Evolutionary conservation across 2,888 invertebrate species (phyloP), one percentile per base, ranked within the genome.

Genomic region (Drosophila ezoana): DNA sequence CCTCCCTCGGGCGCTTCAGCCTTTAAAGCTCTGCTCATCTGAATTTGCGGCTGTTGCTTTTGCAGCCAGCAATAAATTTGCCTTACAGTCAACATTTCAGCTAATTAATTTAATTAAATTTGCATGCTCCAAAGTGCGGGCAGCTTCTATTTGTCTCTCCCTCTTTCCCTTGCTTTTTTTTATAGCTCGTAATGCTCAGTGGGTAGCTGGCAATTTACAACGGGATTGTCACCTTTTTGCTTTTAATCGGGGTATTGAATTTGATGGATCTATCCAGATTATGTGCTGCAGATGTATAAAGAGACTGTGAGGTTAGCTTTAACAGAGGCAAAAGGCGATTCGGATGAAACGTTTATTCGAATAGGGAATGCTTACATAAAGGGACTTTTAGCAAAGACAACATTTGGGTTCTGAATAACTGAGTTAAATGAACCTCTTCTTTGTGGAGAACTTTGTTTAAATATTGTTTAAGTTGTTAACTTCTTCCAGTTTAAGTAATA

Each of bases 61-160:
- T 61, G 66, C 56, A 51, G 62, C 32, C 58, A 54, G 78, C 76
- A 69, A 77, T 82, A 77, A 77, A 82, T 82, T 75, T 69, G 67
- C 54, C 72, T 67, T 53, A 62, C 69, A 59, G 71, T 37, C 62
- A 67, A 64, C 63, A 65, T 79, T 85, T 74, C 66, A 60, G 72
- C 67, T 76, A 81, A 81, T 81, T 85, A 74, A 85, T 79, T 81
- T 81, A 68, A 81, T 81, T 78, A 69, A 81, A 81, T 81, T 75
- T 78, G 72, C 75, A 70, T 64, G 78, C 71, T 71, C 64, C 64
- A 78, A 76, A 57, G 44, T 41, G 48, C 57, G 47, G 37, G 35
- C 11, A 13, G 45, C 18, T 47, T 32, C 32, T 53, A 48, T 63
- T 38, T 58, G 33, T 54, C 49, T 58, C 60, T 58, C n/a, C 18